Conservation (phyloP, 2,113 vertebrate genomes). For the Hassar affinis region DNA sequence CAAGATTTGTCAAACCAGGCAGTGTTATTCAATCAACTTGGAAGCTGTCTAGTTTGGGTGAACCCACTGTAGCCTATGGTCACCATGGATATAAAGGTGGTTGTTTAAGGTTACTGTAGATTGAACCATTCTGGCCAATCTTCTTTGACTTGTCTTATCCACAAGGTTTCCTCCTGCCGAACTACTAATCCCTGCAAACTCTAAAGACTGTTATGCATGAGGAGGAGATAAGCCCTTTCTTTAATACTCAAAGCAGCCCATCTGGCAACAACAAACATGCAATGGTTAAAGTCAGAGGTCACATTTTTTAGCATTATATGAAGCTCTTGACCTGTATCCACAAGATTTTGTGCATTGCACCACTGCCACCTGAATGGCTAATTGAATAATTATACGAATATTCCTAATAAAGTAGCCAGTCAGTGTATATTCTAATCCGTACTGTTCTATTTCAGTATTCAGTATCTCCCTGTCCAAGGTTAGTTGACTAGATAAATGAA, state of each 20-base stretch:
- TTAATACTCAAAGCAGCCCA: background rate
- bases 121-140: background rate
- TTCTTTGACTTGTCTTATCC: background rate
- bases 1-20: background rate
- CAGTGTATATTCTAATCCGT: background rate
- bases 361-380: background rate
- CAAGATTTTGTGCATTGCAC: background rate
- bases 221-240: background rate
- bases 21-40: background rate
- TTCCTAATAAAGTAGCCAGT: background rate
- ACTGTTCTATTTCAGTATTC: background rate
- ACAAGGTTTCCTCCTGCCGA: background rate
- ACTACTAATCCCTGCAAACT: background rate
- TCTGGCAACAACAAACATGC: background rate
- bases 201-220: background rate
- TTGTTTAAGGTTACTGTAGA: background rate
- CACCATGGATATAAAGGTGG: background rate
- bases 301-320: background rate
- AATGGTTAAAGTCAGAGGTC: background rate
- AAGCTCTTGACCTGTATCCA: background rate
- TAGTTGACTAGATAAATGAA: constrained; percentile 3
- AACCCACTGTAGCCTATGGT: background rate
- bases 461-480: background rate
- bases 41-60: background rate
- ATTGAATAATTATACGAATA: background rate